These are phyloP conservation scores for Vidua macroura DNA, from an alignment of 2,113 vertebrate genomes.

Conservation along the genomic window DNA sequence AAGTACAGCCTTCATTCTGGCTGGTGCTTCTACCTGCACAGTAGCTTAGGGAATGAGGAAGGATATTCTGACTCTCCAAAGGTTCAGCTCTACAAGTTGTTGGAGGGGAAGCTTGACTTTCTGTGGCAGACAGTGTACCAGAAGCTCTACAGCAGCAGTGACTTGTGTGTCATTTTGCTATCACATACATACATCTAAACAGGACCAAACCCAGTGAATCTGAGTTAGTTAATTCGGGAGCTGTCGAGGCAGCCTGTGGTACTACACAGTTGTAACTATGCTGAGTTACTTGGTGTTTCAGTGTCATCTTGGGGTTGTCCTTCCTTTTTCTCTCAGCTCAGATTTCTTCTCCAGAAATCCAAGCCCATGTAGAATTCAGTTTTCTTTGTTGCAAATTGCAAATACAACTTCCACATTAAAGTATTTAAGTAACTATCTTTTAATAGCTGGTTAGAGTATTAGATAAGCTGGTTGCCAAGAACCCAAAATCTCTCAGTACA, in stretches of 20 bases:
- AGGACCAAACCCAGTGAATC: background rate
- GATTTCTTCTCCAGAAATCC: background rate
- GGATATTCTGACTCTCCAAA: background rate
- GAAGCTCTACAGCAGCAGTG: background rate
- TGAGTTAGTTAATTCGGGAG: background rate
- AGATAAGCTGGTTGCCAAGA: background rate
- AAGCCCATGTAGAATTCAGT: background rate
- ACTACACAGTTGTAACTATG: background rate
- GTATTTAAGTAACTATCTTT: background rate
- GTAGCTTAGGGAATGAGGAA: background rate
- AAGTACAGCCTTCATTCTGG: background rate
- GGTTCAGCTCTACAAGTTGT: background rate
- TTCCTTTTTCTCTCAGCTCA: background rate
- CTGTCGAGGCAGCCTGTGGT: background rate
- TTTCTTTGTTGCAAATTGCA: background rate
- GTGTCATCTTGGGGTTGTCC: background rate
- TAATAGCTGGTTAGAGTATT: background rate
- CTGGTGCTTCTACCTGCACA: background rate
- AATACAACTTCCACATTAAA: background rate
- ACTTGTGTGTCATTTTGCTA: background rate
- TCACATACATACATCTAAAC: rapidly evolving
- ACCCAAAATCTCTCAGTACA: background rate
- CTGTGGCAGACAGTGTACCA: background rate
- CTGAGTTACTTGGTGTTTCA: rapidly evolving
- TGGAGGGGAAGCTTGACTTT: background rate